Evolutionary conservation across 2,797 vertebrate genomes (phyloP).

Genomic region (Chrysocyon brachyurus): DNA sequence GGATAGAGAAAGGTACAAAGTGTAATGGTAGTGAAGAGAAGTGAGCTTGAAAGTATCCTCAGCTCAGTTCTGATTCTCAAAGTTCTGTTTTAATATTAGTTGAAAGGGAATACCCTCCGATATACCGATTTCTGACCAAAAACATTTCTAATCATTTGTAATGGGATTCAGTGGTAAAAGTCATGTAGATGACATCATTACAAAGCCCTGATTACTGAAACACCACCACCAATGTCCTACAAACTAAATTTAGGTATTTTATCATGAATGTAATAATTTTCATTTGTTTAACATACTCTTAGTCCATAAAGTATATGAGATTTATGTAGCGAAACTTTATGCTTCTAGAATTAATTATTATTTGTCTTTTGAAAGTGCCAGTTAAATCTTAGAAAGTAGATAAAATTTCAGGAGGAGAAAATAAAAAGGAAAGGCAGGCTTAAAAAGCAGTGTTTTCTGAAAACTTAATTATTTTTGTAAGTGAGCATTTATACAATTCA

Average conservation of each 20-base stretch:
- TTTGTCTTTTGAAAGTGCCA: constrained; percentile 61
- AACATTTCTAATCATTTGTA: not conserved
- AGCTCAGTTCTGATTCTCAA: not conserved
- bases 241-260: constrained; percentile 9
- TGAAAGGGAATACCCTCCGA: not conserved
- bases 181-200: not conserved
- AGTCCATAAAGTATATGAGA: constrained; percentile 2
- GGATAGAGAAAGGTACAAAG: constrained; percentile 7
- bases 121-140: not conserved
- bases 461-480: constrained; percentile 56
- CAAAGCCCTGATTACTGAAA: constrained; percentile 9
- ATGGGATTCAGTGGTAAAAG: not conserved
- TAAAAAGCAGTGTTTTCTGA: constrained; percentile 34
- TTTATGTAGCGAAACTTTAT: not conserved
- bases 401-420: constrained; percentile 41
- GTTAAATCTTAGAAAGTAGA: constrained; percentile 51
- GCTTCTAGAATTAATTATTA: constrained; percentile 1
- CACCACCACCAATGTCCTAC: not conserved
- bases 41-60: not conserved
- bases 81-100: not conserved
- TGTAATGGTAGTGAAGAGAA: not conserved
- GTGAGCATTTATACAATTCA: constrained; percentile 22
- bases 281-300: not conserved
- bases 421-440: constrained; percentile 44
- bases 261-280: not conserved